phyloP scores from a whole-genome alignment of 2,888 invertebrate genomes.

The Sicus ferrugineus region DNA sequence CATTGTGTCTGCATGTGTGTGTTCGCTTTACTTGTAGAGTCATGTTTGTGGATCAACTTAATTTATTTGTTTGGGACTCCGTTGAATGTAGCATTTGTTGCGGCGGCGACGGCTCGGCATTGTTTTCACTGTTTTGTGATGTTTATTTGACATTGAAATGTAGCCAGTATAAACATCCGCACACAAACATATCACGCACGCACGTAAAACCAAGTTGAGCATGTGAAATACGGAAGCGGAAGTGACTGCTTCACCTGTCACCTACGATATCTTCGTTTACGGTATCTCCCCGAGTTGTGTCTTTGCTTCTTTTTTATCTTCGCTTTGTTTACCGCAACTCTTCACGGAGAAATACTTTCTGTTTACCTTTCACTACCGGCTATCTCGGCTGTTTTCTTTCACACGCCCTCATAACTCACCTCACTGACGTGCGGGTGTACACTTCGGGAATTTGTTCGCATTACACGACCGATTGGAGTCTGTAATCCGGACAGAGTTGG shows the following conservation, averaged over 20 bases:
- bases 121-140: background rate
- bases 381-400: too few species aligned
- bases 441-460: too few species aligned
- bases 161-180: background rate
- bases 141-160: slow-evolving; percentile 18
- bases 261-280: background rate
- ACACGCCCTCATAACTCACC: too few species aligned
- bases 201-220: background rate
- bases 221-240: slow-evolving; percentile 10
- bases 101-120: background rate
- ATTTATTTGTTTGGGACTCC: slow-evolving; percentile 19
- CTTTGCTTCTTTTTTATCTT: background rate
- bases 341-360: too few species aligned
- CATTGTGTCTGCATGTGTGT: background rate
- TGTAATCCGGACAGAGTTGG: too few species aligned
- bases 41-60: background rate
- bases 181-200: background rate
- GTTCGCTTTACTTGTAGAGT: background rate
- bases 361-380: too few species aligned
- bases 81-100: slow-evolving; percentile 13
- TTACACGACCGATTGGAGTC: too few species aligned
- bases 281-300: background rate
- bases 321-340: too few species aligned
- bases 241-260: slow-evolving; percentile 16
- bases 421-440: too few species aligned